A percentile compares a stretch with the other conserved stretches of the same genome.
Evolutionary conservation across 2,113 vertebrate genomes (phyloP).

Genomic region (Thunnus maccoyii): DNA sequence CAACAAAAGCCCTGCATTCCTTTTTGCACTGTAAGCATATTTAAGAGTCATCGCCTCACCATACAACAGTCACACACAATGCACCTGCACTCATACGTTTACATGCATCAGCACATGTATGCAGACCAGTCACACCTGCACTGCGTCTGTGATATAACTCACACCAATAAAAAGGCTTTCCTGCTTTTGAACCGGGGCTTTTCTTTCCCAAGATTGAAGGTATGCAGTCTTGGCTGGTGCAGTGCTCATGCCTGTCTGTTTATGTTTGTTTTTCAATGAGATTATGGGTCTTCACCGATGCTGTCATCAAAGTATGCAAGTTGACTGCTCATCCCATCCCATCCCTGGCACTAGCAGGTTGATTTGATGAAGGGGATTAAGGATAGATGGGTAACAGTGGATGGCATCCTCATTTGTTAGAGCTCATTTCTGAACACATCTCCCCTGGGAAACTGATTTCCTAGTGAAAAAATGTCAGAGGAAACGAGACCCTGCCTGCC

Average conservation of each 20-base stretch:
- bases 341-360: constrained; percentile 9
- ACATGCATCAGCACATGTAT: constrained; percentile 32
- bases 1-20: constrained; percentile 27
- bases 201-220: constrained; percentile 24
- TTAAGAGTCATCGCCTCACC: constrained; percentile 24
- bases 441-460: constrained; percentile 15
- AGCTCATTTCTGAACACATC: neutral
- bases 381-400: neutral
- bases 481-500: neutral
- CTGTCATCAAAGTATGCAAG: constrained; percentile 45
- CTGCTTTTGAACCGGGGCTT: constrained; percentile 33
- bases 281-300: constrained; percentile 56
- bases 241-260: constrained; percentile 28
- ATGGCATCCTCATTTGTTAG: constrained; percentile 1
- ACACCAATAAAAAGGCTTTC: constrained; percentile 58
- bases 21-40: constrained; percentile 29
- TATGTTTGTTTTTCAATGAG: constrained; percentile 36
- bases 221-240: constrained; percentile 39
- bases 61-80: constrained; percentile 12
- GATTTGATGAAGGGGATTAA: constrained; percentile 42
- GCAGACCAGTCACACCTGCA: constrained; percentile 57
- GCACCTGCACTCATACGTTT: constrained; percentile 29
- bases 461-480: neutral
- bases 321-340: constrained; percentile 17
- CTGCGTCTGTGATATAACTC: constrained; percentile 54